These are phyloP conservation scores for Ibycter americanus DNA, from an alignment of 2,797 vertebrate species.

Conservation along the genomic window DNA sequence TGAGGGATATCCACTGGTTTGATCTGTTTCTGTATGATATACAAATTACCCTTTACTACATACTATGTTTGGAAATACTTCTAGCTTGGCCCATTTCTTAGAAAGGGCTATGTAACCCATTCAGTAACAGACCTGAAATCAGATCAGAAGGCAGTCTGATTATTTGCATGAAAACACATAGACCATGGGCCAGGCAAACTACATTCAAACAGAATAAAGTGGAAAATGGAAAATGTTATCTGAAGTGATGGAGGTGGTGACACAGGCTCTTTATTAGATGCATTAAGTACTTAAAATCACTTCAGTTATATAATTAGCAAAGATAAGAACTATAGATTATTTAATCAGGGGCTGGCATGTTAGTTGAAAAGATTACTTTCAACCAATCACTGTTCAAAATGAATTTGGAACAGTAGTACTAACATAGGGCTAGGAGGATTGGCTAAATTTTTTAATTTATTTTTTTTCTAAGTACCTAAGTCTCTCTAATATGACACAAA, in stretches of 20 bases:
- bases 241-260: not conserved
- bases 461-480: not conserved
- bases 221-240: not conserved
- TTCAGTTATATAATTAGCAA: not conserved
- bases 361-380: not conserved
- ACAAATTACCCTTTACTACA: not conserved
- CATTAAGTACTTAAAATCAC: not conserved
- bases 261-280: not conserved
- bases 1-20: not conserved
- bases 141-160: constrained; percentile 12
- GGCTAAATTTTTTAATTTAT: not conserved
- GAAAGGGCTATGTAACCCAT: constrained; percentile 32
- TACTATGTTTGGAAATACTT: not conserved
- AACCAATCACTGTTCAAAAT: not conserved
- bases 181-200: constrained; percentile 10
- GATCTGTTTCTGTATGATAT: not conserved
- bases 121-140: constrained; percentile 27
- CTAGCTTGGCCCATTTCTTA: constrained; percentile 28
- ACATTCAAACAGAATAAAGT: constrained; percentile 38
- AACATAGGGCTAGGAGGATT: not conserved
- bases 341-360: not conserved
- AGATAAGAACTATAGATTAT: not conserved
- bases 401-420: not conserved
- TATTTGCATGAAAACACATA: constrained; percentile 59
- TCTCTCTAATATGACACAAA: not conserved